Evolutionary conservation across 2,888 invertebrate genomes (phyloP).

Genomic region (Rhodophaea formosa): DNA sequence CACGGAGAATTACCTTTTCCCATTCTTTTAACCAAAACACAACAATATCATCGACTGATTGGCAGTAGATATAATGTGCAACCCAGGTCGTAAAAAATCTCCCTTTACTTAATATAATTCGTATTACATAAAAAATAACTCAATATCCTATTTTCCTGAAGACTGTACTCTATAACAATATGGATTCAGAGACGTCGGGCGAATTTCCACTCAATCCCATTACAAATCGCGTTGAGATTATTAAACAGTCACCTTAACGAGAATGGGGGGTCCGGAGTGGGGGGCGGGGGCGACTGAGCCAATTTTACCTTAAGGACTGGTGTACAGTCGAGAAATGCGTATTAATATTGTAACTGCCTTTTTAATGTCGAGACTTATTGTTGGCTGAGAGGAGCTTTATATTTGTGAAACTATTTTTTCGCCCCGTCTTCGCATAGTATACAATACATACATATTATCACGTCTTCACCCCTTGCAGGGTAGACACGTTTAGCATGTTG

Average conservation of each 20-base stretch:
- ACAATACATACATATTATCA: too few species aligned
- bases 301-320: conserved; percentile 26
- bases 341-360: conserved; percentile 13
- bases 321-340: conserved; percentile 21
- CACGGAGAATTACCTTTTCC: too few species aligned
- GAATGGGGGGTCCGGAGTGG: conserved; percentile 38
- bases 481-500: too few species aligned
- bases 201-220: conserved; percentile 63
- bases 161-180: conserved; percentile 50
- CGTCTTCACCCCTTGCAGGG: too few species aligned
- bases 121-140: conserved; percentile 13
- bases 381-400: not conserved
- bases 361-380: conserved; percentile 1
- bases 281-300: conserved; percentile 17
- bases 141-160: conserved; percentile 27
- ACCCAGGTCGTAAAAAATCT: too few species aligned
- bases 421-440: too few species aligned
- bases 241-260: conserved; percentile 71
- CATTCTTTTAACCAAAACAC: too few species aligned
- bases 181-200: conserved; percentile 41
- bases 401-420: too few species aligned
- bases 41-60: too few species aligned
- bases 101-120: too few species aligned
- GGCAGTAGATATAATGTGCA: too few species aligned
- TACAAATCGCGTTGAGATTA: conserved; percentile 69